Base-by-base conservation (phyloP, 2,888 invertebrate genomes). In the Anarsia innoxiella region DNA sequence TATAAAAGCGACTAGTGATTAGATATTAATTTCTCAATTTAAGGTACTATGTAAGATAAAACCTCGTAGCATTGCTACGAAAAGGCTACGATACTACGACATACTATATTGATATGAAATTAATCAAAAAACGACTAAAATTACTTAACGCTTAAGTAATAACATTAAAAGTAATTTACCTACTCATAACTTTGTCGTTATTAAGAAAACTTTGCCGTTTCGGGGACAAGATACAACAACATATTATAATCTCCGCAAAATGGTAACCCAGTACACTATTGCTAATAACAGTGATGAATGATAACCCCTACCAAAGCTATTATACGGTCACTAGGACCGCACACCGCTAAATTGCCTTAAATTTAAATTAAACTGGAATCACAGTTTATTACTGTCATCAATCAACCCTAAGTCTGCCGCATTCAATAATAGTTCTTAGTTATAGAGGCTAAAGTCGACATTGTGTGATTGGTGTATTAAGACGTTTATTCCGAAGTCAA, bases 311-410 rank as follows among this genome's bases (percentile, higher is more conserved):
- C 77, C 67, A 67, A 76, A 75, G 23, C 63, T 61, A 74, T 78
- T 79, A 73, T 72, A 76, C 76, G 80, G 79, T 76, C 80, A 78
- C 61, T 68, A 56, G 64, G 68, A 66, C 66, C 68, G 33, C 29
- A 69, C n/a, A n/a, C n/a, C n/a, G 67, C 66, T 70, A 79, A 80
- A 82, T 82, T 82, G 77, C 72, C 73, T 83, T 82, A 80, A 83
- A 83, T 83, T 83, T 75, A 84, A 84, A 84, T 84, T 83, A 83
- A 83, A 82, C 79, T 74, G 72, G 77, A 82, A 80, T 82, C 80
- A 72, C 78, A 74, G 72, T 80, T 82, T 84, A 83, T 84, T 84
- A 83, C 76, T 60, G 61, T 76, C 80, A 84, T 84, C 83, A 84
- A 84, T 84, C 83, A 83, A 82, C 49, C 51, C 60, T 46, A 36